Evolutionary conservation across 2,797 vertebrate genomes (phyloP).

Genomic region (Liasis olivaceus): DNA sequence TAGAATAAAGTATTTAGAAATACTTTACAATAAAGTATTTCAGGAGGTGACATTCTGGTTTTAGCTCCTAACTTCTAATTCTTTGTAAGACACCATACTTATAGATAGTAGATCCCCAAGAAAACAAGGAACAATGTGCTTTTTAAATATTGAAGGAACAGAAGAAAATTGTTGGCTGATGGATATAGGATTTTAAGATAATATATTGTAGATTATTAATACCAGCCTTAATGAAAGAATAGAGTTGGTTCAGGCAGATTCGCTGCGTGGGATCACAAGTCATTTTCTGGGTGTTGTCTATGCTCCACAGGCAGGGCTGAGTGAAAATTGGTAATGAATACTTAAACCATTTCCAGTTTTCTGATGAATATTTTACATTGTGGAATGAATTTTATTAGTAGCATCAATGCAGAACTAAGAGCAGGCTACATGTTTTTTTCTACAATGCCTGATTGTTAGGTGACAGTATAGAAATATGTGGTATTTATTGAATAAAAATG

Average conservation of each 20-base stretch:
- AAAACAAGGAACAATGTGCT: too few species aligned
- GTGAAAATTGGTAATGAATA: conserved; percentile 61
- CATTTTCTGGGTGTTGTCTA: conserved; percentile 47
- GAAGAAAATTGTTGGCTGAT: too few species aligned
- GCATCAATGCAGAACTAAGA: conserved; percentile 46
- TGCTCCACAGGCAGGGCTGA: neutral
- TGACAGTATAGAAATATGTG: neutral
- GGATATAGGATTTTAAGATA: too few species aligned
- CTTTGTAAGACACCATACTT: too few species aligned
- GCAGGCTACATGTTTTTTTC: conserved; percentile 40
- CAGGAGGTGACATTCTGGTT: too few species aligned
- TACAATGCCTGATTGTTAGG: conserved; percentile 34
- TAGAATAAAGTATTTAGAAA: too few species aligned
- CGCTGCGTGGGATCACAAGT: neutral
- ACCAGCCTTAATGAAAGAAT: too few species aligned
- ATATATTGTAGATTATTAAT: too few species aligned
- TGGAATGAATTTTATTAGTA: conserved; percentile 52
- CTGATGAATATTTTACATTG: conserved; percentile 66
- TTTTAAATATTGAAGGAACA: too few species aligned
- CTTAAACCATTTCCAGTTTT: conserved; percentile 54
- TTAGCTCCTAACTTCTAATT: too few species aligned
- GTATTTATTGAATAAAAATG: conserved; percentile 22
- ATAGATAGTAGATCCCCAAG: too few species aligned
- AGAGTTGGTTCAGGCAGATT: neutral
- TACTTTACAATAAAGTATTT: too few species aligned